A percentile compares a stretch with the other conserved stretches of the same genome.
phyloP scores from a whole-genome alignment of 2,797 vertebrate species.

The Sus cebifrons region DNA sequence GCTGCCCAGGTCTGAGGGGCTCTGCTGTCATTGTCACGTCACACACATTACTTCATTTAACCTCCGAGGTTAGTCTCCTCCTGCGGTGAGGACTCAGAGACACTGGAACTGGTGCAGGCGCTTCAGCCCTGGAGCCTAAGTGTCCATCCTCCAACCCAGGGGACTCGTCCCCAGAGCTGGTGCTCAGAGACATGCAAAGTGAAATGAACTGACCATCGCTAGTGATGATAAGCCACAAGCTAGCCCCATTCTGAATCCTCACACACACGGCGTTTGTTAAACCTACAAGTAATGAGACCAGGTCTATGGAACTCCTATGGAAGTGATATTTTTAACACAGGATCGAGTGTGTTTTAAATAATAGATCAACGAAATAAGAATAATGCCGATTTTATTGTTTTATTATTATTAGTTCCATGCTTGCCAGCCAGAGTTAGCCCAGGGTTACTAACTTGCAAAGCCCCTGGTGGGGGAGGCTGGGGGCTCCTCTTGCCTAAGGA shows the following conservation, averaged over 20 bases:
- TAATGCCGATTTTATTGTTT: background rate
- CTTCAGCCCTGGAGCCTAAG: too few species aligned
- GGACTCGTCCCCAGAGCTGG: background rate
- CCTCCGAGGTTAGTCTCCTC: background rate
- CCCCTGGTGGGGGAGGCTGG: background rate
- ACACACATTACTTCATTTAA: background rate
- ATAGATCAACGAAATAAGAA: background rate
- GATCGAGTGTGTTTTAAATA: background rate
- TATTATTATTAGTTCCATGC: background rate
- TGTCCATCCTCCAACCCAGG: background rate
- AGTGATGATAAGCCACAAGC: background rate
- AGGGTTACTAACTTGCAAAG: too few species aligned
- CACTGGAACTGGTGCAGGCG: background rate
- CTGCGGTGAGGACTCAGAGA: background rate
- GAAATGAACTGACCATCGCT: background rate
- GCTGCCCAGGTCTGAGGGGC: rapidly evolving
- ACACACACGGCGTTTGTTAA: background rate
- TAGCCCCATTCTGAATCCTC: background rate
- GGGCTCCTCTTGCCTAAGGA: background rate
- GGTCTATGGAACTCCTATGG: background rate
- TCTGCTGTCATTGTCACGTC: background rate
- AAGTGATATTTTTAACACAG: background rate
- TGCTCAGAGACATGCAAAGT: background rate
- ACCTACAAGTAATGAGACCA: background rate
- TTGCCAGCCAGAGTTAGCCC: background rate